Evolutionary conservation across 37 sponge, comb jelly and placozoan species (phyloP), one percentile per base, ranked within the genome.

Genomic region (Chondrilla cf. caribensis): DNA sequence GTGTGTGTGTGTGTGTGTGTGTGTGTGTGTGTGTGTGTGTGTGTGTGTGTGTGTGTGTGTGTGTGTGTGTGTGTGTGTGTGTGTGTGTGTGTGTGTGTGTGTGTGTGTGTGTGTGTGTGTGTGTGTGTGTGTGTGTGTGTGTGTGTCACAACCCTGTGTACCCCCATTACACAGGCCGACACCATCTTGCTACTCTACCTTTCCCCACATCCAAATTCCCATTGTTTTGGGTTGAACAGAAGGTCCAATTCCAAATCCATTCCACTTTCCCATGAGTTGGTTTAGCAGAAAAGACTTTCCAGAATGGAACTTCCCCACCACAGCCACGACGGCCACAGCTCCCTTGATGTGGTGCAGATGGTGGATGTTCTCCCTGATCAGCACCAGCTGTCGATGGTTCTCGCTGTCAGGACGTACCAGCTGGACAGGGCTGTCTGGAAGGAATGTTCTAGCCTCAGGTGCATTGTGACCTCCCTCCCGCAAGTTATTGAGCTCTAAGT

Each of bases 181-280:
- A n/a, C n/a, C n/a, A n/a, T n/a, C n/a, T n/a, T n/a, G n/a, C n/a
- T n/a, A n/a, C n/a, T n/a, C n/a, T n/a, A 94, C 95, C 86, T 93
- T 90, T 18, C 96, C 96, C 96, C 96, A 96, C 93, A 96, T 96
- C 96, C 96, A 96, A 22, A 96, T 93, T 31, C 96, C 96, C 96
- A 96, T 96, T 39, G 96, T 96, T 60, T 96, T 79, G 26, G 96
- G 96, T 58, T 83, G 68, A 55, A 96, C 93, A n/a, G 88, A 83
- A 19, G 91, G 88, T 31, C 96, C 96, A 17, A 96, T 59, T 26
- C 93, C 91, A 87, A 96, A 96, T 28, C 96, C 96, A 31, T 43
- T 35, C 31, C 60, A 68, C 83, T 96, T 96, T 35, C 96, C 87
- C 96, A 96, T 96, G 65, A 96, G 89, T 81, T 96, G 96, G 70